These are phyloP conservation scores for Rhabdomys pumilio DNA, from an alignment of 2,797 vertebrate genomes.

Conservation along the genomic window DNA sequence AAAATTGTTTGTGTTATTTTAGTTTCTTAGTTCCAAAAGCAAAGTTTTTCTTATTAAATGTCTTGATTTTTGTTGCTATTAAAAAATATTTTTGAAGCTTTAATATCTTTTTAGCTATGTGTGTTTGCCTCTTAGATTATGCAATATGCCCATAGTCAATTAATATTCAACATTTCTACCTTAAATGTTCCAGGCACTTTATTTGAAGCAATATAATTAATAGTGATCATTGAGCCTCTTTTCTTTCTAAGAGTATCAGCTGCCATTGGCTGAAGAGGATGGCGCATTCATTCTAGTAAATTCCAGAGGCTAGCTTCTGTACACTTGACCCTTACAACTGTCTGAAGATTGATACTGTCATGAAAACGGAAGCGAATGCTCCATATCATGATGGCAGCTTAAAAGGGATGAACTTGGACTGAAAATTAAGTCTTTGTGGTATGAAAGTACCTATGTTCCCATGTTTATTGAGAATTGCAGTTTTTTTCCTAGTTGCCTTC, in stretches of 20 bases:
- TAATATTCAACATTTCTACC: constrained; percentile 35
- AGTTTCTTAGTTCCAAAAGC: not conserved
- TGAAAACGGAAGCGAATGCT: not conserved
- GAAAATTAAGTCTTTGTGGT: constrained; percentile 18
- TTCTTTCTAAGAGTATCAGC: not conserved
- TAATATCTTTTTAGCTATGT: not conserved
- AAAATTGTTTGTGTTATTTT: not conserved
- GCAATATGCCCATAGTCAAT: constrained; percentile 1
- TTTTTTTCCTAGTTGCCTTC: too few relatives aligned
- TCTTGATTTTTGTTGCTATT: constrained; percentile 13
- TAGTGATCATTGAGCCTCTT: not conserved
- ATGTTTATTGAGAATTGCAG: not conserved
- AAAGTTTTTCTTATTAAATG: not conserved
- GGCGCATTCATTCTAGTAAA: not conserved
- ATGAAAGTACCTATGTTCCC: not conserved
- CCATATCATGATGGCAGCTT: not conserved
- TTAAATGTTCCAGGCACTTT: constrained; percentile 10
- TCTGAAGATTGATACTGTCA: not conserved
- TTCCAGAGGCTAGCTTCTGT: not conserved
- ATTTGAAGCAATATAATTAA: constrained; percentile 58
- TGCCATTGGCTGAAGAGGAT: not conserved
- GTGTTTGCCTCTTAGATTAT: constrained; percentile 35
- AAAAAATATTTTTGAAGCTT: not conserved
- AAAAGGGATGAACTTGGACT: not conserved
- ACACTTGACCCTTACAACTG: not conserved